These are phyloP conservation scores for Julus scandinavius DNA, from an alignment of 2,888 invertebrate species.

Conservation along the genomic window DNA sequence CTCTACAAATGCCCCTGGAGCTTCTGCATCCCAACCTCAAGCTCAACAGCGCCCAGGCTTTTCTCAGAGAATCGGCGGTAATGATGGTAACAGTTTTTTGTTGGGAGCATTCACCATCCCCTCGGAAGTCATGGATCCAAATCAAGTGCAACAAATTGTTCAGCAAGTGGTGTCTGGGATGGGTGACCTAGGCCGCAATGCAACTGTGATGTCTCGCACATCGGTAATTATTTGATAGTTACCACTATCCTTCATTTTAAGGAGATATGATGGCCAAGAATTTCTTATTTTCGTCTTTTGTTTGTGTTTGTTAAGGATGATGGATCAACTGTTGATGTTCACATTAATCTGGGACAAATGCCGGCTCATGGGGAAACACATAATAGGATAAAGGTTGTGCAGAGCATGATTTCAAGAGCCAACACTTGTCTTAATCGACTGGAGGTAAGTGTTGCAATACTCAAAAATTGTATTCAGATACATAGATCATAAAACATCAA, in stretches of 20 bases:
- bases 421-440: constrained; percentile 62
- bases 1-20: constrained; percentile 57
- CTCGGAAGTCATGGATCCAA: constrained; percentile 64
- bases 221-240: constrained; percentile 61
- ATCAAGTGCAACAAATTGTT: constrained; percentile 66
- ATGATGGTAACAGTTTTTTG: constrained; percentile 62
- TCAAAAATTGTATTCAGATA: neutral
- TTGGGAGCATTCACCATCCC: constrained; percentile 66
- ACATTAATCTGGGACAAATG: constrained; percentile 65
- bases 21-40: constrained; percentile 48
- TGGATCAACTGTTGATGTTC: constrained; percentile 66
- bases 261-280: neutral
- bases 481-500: neutral
- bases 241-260: neutral
- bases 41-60: constrained; percentile 45
- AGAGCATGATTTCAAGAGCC: constrained; percentile 63
- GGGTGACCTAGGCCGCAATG: constrained; percentile 66
- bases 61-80: constrained; percentile 47
- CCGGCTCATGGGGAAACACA: constrained; percentile 62
- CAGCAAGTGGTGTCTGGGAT: constrained; percentile 65
- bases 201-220: constrained; percentile 64
- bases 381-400: constrained; percentile 62
- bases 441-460: constrained; percentile 15
- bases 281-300: no score
- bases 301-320: constrained; percentile 62